A percentile compares a stretch with the other conserved stretches of the same genome.
These are phyloP conservation scores for Agriotes lineatus DNA, from an alignment of 2,888 invertebrate species.

Conservation along the genomic window DNA sequence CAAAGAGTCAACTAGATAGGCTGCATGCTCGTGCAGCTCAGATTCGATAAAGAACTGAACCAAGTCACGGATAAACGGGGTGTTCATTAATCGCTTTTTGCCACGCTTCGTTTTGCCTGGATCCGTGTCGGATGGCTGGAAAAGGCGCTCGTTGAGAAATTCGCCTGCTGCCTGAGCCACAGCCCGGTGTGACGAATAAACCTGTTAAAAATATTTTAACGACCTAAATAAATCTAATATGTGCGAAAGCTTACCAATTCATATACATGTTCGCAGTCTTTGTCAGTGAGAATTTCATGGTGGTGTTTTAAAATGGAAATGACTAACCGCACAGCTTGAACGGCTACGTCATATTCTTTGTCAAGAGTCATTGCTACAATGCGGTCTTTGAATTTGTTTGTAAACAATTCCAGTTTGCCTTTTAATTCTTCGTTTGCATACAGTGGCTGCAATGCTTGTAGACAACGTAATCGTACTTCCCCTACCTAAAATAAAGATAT, in stretches of 20 bases:
- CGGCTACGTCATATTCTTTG: conserved; percentile 97
- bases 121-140: conserved; percentile 82
- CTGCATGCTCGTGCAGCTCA: conserved; percentile 96
- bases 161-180: conserved; percentile 98
- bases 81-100: conserved; percentile 87
- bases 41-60: conserved; percentile 99
- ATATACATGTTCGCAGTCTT: conserved; percentile 99
- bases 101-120: conserved; percentile 85
- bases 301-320: conserved; percentile 92
- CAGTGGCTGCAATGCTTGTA: conserved; percentile 93
- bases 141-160: conserved; percentile 96
- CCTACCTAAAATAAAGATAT: conserved; percentile 72
- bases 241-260: conserved; percentile 83
- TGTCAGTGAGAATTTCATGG: conserved; percentile 93
- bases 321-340: conserved; percentile 95
- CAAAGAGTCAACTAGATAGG: conserved; percentile 97
- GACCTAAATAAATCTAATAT: too few species aligned
- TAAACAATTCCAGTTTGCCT: conserved; percentile 96
- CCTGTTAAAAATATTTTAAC: conserved; percentile 50
- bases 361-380: conserved; percentile 99
- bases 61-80: conserved; percentile 95
- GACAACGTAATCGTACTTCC: conserved; percentile 86
- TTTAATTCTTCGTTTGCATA: conserved; percentile 96
- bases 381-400: conserved; percentile 98
- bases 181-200: conserved; percentile 96